phyloP scores from a whole-genome alignment of 2,113 vertebrate species.

The Triplophysa tibetana region DNA sequence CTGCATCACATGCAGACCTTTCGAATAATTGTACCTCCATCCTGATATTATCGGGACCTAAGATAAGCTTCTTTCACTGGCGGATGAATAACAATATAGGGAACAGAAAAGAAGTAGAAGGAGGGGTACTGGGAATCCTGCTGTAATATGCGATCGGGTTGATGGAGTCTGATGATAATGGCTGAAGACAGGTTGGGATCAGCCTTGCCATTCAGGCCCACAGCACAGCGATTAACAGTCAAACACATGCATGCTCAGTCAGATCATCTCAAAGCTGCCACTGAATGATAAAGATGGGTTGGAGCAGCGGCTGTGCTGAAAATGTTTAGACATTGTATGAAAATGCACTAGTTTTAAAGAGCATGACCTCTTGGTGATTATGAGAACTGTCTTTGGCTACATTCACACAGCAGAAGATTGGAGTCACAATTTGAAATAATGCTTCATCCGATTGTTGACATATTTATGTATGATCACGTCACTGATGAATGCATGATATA shows the following conservation, averaged over 20 bases:
- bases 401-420: not conserved
- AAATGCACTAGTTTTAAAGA: slow-evolving; percentile 28
- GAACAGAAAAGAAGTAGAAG: not conserved
- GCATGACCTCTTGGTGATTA: slow-evolving; percentile 20
- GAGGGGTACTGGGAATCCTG: not conserved
- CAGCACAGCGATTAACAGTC: slow-evolving; percentile 43
- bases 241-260: slow-evolving; percentile 35
- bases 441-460: too few relatives aligned
- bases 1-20: not conserved
- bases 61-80: not conserved
- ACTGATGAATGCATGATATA: too few relatives aligned
- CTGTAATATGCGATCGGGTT: slow-evolving; percentile 16
- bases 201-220: slow-evolving; percentile 12
- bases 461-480: too few relatives aligned
- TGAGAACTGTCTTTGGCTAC: not conserved
- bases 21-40: not conserved
- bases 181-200: slow-evolving; percentile 32
- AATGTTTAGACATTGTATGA: slow-evolving; percentile 36
- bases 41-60: not conserved
- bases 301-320: not conserved
- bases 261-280: slow-evolving; percentile 25
- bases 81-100: not conserved
- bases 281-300: slow-evolving; percentile 36
- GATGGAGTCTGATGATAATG: slow-evolving; percentile 46
- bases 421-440: too few relatives aligned